Evolutionary conservation across 2,797 vertebrate species (phyloP).

Genomic region (Meriones psammophilus): DNA sequence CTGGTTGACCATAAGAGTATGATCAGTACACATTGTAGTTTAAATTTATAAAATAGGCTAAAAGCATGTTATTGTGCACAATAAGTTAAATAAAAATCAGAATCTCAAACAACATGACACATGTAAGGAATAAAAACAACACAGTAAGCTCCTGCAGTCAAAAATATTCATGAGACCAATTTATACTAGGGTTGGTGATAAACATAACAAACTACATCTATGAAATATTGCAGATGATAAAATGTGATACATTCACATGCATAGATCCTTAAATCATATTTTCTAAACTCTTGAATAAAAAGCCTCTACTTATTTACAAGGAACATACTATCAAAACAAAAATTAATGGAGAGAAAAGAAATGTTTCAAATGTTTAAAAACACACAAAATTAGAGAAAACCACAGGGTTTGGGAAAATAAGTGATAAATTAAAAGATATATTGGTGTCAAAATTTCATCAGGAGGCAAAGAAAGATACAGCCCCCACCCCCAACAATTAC

Average conservation of each 20-base stretch:
- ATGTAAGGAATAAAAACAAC: neutral
- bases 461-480: neutral
- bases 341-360: neutral
- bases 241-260: neutral
- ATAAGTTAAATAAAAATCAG: neutral
- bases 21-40: neutral
- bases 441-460: neutral
- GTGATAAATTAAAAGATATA: neutral
- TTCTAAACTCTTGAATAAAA: neutral
- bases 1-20: neutral
- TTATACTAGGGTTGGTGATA: neutral
- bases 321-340: neutral
- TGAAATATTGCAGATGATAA: neutral
- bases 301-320: neutral
- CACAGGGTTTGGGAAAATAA: neutral
- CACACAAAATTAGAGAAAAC: neutral
- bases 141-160: neutral
- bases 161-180: neutral
- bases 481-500: accelerated
- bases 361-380: constrained; percentile 1
- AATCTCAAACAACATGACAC: neutral
- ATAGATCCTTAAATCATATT: neutral
- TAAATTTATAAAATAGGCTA: neutral
- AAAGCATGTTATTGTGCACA: neutral
- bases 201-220: neutral